A percentile compares a stretch with the other conserved stretches of the same genome.
phyloP scores from a whole-genome alignment of 1,140 invertebrate genomes.

The Pantala flavescens region DNA sequence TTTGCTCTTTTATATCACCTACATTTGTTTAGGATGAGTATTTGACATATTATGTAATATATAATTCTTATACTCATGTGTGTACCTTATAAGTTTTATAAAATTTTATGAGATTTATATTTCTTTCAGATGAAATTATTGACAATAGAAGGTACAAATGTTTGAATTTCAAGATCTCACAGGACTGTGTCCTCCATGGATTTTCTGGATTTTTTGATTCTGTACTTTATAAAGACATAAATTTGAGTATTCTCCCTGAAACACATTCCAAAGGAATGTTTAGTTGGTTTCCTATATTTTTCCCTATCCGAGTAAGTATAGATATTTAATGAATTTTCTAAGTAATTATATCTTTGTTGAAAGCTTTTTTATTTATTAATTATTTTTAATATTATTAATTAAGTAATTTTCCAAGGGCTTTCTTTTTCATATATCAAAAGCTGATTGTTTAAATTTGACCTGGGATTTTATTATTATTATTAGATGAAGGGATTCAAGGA shows the following conservation, averaged over 20 bases:
- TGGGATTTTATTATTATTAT: too few relatives aligned
- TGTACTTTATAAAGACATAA: constrained; percentile 70
- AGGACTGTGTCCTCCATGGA: constrained; percentile 77
- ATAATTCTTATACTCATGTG: constrained; percentile 16
- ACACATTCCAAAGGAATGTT: constrained; percentile 86
- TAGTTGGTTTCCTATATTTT: constrained; percentile 95
- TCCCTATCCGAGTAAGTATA: constrained; percentile 65
- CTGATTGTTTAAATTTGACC: too few relatives aligned
- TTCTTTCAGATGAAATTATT: constrained; percentile 37
- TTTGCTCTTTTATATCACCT: constrained; percentile 13
- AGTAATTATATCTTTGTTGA: too few relatives aligned
- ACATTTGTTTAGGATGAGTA: constrained; percentile 8
- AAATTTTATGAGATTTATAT: constrained; percentile 6
- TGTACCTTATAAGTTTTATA: constrained; percentile 12
- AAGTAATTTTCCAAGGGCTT: constrained; percentile 11
- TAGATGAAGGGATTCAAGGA: too few relatives aligned
- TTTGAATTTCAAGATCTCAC: constrained; percentile 55
- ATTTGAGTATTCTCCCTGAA: constrained; percentile 77
- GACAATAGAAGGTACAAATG: constrained; percentile 67
- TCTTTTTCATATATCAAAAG: not conserved
- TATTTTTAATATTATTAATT: not conserved
- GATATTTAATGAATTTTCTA: not conserved
- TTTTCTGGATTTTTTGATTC: constrained; percentile 94
- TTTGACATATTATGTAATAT: constrained; percentile 7
- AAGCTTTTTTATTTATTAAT: constrained; percentile 15